Evolutionary conservation across 2,888 invertebrate species (phyloP), one percentile per base, ranked within the genome.

Genomic region (Scrobipalpa costella): DNA sequence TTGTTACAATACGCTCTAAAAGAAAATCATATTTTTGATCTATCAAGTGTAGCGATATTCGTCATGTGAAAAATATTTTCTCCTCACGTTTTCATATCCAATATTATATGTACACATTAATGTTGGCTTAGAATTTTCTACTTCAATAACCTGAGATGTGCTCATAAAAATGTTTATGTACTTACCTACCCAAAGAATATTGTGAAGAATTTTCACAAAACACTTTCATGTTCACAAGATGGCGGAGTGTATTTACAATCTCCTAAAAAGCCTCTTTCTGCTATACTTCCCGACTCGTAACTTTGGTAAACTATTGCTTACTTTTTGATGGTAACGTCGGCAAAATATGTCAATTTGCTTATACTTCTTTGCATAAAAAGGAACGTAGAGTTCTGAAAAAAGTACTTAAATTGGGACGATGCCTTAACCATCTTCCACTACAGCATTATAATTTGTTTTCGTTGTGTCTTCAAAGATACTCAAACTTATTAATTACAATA

Each of bases 231-330:
- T 61, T 61, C 9, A 19, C 50, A 27, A 60, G 50, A 15, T 63
- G 63, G 57, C 47, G 33, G 57, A 65, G 64, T 59, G 44, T 63
- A 57, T 63, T 66, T 66, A 65, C 65, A 65, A 63, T 63, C 63
- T 58, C 55, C 61, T 34, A 61, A 66, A 65, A 63, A 60, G 50
- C 27, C 61, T 15, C 27, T 62, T 65, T 63, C 65, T 15, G 61
- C 47, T 40, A 61, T 52, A 61, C 65, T 61, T 61, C 61, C 58
- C 17, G 40, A 58, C 61, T 63, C 63, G 63, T 66, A 63, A 63
- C 63, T 66, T 47, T 17, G 13, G 38, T 40, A 63, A 60, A 65
- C 65, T 61, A 66, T 63, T 63, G 63, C 65, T 63, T 65, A 63
- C 63, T 65, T 63, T 63, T 60, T 57, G 13, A 40, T 7, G 17